A percentile compares a stretch with the other conserved stretches of the same genome.
Conservation (phyloP, 2,888 invertebrate species). For the Lomographa bimaculata region DNA sequence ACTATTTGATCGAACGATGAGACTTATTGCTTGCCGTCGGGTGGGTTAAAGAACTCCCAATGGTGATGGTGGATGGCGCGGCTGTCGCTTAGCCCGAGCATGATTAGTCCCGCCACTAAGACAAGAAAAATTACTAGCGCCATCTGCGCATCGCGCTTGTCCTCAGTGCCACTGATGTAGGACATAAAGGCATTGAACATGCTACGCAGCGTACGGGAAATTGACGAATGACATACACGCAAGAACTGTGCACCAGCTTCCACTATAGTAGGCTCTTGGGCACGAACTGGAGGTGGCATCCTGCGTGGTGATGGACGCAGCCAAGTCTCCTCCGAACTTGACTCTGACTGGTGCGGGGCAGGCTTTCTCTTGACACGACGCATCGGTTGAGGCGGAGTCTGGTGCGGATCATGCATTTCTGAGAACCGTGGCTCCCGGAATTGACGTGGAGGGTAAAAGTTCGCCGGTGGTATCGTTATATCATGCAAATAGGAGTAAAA, state of each 20-base stretch:
- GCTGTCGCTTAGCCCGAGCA: slow-evolving; percentile 88
- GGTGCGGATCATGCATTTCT: slow-evolving; percentile 63
- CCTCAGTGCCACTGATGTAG: slow-evolving; percentile 85
- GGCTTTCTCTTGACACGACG: slow-evolving; percentile 77
- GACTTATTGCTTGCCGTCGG: slow-evolving; percentile 80
- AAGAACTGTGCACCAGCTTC: slow-evolving; percentile 89
- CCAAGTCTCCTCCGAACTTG: slow-evolving; percentile 78
- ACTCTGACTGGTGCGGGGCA: slow-evolving; percentile 64
- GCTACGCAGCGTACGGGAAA: slow-evolving; percentile 86
- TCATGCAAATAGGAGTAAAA: slow-evolving; percentile 82
- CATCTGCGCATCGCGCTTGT: slow-evolving; percentile 89
- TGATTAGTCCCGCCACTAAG: slow-evolving; percentile 89
- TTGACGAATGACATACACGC: slow-evolving; percentile 86
- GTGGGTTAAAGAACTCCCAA: slow-evolving; percentile 95
- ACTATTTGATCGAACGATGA: slow-evolving; percentile 8
- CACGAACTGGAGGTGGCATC: slow-evolving; percentile 60
- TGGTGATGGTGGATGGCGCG: slow-evolving; percentile 91
- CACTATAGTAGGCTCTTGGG: slow-evolving; percentile 86
- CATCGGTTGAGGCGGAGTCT: slow-evolving; percentile 66
- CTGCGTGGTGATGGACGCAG: slow-evolving; percentile 69
- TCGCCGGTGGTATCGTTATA: slow-evolving; percentile 72
- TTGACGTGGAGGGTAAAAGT: slow-evolving; percentile 71
- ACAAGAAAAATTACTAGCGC: slow-evolving; percentile 91
- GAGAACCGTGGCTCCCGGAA: slow-evolving; percentile 59
- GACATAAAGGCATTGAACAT: slow-evolving; percentile 86